A percentile compares a stretch with the other conserved stretches of the same genome.
phyloP scores from a whole-genome alignment of 1,140 invertebrate genomes.

The Argopecten irradians region DNA sequence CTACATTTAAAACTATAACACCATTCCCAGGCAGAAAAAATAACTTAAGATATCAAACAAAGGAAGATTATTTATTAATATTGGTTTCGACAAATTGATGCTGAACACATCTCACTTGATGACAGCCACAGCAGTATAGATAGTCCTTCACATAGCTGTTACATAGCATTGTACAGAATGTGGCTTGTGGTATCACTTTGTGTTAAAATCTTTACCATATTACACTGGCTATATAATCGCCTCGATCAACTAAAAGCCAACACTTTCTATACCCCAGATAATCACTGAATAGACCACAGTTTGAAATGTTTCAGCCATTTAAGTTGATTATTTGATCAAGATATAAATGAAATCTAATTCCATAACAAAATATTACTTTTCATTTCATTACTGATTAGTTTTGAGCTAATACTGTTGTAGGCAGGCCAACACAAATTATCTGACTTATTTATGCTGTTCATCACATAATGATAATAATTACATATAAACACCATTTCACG shows the following conservation, averaged over 20 bases:
- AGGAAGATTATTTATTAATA: no score
- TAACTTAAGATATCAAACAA: no score
- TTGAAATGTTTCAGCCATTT: conserved; percentile 12
- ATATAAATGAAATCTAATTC: background rate
- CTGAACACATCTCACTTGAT: no score
- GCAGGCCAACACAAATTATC: background rate
- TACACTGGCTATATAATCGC: background rate
- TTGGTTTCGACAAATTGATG: no score
- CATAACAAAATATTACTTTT: background rate
- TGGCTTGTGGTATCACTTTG: background rate
- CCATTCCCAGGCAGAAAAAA: background rate
- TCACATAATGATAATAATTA: conserved; percentile 9
- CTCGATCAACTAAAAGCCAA: background rate
- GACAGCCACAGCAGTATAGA: no score
- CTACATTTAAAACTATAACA: background rate
- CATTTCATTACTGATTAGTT: background rate
- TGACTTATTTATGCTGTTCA: background rate
- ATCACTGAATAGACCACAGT: background rate
- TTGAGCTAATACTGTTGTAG: background rate
- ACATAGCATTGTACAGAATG: background rate
- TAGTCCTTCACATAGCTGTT: background rate
- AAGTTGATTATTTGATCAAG: background rate
- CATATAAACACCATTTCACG: conserved; percentile 16
- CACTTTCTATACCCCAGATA: background rate
- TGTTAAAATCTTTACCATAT: background rate